Evolutionary conservation across 2,113 vertebrate genomes (phyloP).

Genomic region (Eudyptes chrysolophus): DNA sequence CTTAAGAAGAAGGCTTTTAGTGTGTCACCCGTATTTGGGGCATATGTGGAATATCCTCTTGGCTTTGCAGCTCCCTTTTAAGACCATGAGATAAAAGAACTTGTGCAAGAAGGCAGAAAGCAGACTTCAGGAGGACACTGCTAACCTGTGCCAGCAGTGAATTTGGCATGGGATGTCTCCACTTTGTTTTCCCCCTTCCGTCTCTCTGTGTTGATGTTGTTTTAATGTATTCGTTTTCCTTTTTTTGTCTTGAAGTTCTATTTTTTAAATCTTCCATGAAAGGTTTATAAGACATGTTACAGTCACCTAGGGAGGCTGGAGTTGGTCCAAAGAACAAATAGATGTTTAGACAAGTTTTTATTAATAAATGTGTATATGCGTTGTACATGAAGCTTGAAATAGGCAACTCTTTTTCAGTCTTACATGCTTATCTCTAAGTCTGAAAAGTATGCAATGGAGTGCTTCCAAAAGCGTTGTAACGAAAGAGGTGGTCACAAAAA

Average conservation of each 20-base stretch:
- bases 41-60: not conserved
- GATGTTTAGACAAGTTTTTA: slow-evolving; percentile 45
- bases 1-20: not conserved
- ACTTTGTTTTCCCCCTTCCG: not conserved
- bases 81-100: not conserved
- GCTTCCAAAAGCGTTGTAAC: not conserved
- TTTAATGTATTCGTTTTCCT: slow-evolving; percentile 35
- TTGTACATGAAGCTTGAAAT: not conserved
- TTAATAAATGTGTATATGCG: not conserved
- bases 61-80: not conserved
- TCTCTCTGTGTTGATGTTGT: not conserved
- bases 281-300: slow-evolving; percentile 37
- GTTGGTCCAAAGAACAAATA: slow-evolving; percentile 62
- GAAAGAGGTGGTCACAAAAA: not conserved
- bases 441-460: not conserved
- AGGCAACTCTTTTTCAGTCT: slow-evolving; percentile 9
- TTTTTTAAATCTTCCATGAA: slow-evolving; percentile 44
- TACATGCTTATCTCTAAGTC: not conserved
- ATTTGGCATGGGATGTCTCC: not conserved
- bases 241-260: slow-evolving; percentile 10
- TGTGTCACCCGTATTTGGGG: not conserved
- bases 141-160: not conserved
- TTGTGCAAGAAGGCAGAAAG: not conserved
- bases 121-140: not conserved
- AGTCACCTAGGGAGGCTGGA: slow-evolving; percentile 36